Base-by-base conservation (phyloP, 2,888 invertebrate genomes). In the Tenthredo mesomela region DNA sequence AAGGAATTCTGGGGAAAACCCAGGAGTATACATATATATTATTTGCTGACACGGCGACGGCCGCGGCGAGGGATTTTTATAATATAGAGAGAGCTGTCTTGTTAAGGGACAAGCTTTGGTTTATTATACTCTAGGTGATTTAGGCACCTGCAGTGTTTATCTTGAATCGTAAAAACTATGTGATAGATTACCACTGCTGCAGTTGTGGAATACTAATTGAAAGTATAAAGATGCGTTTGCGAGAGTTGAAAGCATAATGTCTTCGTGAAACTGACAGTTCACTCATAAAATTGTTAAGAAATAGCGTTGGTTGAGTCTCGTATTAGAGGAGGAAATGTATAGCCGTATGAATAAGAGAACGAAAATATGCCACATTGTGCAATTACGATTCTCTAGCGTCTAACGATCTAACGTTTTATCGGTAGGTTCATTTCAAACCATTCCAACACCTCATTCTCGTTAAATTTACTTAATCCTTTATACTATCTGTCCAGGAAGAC, bases 241-340 rank as follows among this genome's bases (percentile, higher is more conserved):
- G 29, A 15, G 7, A 77, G 50, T 18, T 33, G 73, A 54, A 18
- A 54, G 29, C 9, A 33, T 54, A 54, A 77, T 77, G 47, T 77
- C 50, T 77, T 50, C 77, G 29, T 50, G 9, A 77, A 33, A 33
- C 29, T 77, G 77, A 50, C 50, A 7, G 47, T 40, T 73, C 43
- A 73, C 40, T 43, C 43, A 47, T 43, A 43, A 73, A 73, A 47
- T 25, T 73, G 25, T 47, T 73, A 1, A 21, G 21, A 40, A 43
- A 40, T 73, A 18, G 1, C 29, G 73, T 73, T 73, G 21, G 73
- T 25, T 25, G 58, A 2, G 37, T 43, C 29, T 75, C 6, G 75
- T n/a, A 9, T 50, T 50, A 25, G 18, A 75, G 50, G 18, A 47
- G 47, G 75, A 75, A 50, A 29, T 47, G 12, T 65, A 25, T 29